Evolutionary conservation across 1,140 invertebrate genomes (phyloP).

Genomic region (Drosophila nigromelanica): DNA sequence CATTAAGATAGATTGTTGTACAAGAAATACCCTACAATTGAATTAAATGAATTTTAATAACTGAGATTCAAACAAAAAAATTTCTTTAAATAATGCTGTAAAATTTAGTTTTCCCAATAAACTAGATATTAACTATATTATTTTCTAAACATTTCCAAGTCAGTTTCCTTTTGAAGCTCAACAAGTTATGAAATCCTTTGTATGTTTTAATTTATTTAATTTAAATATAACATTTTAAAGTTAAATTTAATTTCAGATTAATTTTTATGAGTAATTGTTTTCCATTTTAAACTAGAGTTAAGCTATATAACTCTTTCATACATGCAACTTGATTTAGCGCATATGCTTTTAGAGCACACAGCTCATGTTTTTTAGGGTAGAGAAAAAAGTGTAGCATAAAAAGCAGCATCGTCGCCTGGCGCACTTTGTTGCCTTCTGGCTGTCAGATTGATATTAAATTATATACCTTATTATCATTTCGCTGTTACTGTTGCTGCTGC

Average conservation of each 20-base stretch:
- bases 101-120: background rate
- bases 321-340: too few relatives aligned
- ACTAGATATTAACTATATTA: background rate
- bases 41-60: background rate
- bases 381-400: conserved; percentile 59
- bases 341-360: conserved; percentile 6
- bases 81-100: too few relatives aligned
- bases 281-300: too few relatives aligned
- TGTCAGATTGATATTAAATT: conserved; percentile 82
- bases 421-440: conserved; percentile 81
- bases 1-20: background rate
- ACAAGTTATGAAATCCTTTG: too few relatives aligned
- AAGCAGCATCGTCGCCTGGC: conserved; percentile 50
- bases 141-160: too few relatives aligned
- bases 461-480: conserved; percentile 81
- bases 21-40: conserved; percentile 16
- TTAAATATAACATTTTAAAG: too few relatives aligned
- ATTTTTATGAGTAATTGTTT: too few relatives aligned
- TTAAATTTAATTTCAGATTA: background rate
- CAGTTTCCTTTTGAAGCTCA: too few relatives aligned
- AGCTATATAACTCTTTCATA: too few relatives aligned
- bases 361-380: conserved; percentile 30
- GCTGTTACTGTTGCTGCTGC: conserved; percentile 40
- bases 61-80: background rate
- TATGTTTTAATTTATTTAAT: too few relatives aligned